Percentiles rank a stretch among this genome's conserved stretches.
These are phyloP conservation scores for Triplophysa tibetana DNA, from an alignment of 2,113 vertebrate species.

Conservation along the genomic window DNA sequence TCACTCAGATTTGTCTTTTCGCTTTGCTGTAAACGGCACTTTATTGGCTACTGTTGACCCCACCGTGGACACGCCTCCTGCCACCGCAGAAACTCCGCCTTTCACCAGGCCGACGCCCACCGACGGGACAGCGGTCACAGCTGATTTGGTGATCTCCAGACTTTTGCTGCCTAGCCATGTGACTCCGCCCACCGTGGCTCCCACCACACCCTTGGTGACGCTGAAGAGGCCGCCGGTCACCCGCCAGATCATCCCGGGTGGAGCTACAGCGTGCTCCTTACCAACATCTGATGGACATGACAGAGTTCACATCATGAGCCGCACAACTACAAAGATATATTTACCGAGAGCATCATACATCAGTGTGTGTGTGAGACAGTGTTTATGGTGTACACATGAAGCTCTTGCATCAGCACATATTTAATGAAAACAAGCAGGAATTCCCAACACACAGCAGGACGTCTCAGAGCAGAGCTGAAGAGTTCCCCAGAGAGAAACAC, in stretches of 20 bases:
- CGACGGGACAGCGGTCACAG: constrained; percentile 71
- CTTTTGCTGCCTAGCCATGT: constrained; percentile 79
- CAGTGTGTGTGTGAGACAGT: too few species aligned
- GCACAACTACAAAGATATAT: too few species aligned
- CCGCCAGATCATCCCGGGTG: constrained; percentile 73
- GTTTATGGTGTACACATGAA: neutral
- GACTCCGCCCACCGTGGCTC: constrained; percentile 76
- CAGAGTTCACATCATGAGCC: neutral
- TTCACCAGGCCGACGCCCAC: constrained; percentile 76
- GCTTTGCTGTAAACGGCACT: constrained; percentile 75
- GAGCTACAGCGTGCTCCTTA: constrained; percentile 64
- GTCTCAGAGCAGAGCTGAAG: neutral
- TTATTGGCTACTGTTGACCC: constrained; percentile 75
- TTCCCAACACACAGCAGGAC: neutral
- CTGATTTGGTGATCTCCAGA: constrained; percentile 75
- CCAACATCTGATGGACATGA: constrained; percentile 40
- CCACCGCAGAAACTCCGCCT: constrained; percentile 73
- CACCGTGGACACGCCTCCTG: constrained; percentile 74
- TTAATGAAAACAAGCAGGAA: neutral
- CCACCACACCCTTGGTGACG: constrained; percentile 75
- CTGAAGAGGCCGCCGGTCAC: constrained; percentile 76
- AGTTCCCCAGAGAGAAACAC: neutral
- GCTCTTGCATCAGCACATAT: constrained; percentile 1
- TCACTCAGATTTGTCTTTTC: constrained; percentile 81
- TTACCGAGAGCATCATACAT: too few species aligned